Evolutionary conservation across 2,888 invertebrate species (phyloP), one percentile per base, ranked within the genome.

Genomic region (Alentia gelatinosa): DNA sequence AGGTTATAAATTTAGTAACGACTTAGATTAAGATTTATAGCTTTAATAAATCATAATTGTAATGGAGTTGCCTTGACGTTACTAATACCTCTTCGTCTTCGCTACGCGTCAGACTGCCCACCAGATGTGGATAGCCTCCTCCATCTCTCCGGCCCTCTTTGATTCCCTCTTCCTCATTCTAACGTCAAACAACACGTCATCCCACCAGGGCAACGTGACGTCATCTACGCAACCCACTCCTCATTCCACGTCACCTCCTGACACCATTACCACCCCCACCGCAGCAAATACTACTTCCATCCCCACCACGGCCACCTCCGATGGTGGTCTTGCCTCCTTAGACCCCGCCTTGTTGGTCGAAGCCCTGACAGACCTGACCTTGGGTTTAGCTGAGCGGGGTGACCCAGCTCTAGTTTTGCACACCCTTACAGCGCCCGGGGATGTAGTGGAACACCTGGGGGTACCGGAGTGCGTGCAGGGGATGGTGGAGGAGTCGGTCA

Each of bases 121-220:
- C 47, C 42, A 86, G 50, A 47, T 47, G 42, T 86, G 86, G 86
- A 86, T 86, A 42, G 47, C 50, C 30, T 86, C 86, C 26, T 42
- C 86, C 42, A n/a, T 86, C 26, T 86, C 86, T 15, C 7, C 86
- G 19, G 86, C 86, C 1, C 30, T 86, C 0, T 86, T 86, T 47
- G 86, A 86, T 15, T 33, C 86, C 47, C 86, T 86, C 15, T 19
- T 86, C 42, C 86, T 9, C 86, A 86, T 42, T 12, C 9, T 86
- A 47, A 33, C 86, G 26, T 5, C 86, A 7, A n/a, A 47, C 50
- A 15, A 83, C 40, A 0, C 26, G 15, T n/a, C 30, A 75, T 37
- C 39, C 83, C 83, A 15, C 15, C 83, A 5, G 40, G 50, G 19
- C 50, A 23, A 75, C 75, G 33, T 86, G 42, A 33, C 86, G 26